Base-by-base conservation (phyloP, 37 sponge, comb jelly and placozoan species). In the Cliona cf. orientalis region DNA sequence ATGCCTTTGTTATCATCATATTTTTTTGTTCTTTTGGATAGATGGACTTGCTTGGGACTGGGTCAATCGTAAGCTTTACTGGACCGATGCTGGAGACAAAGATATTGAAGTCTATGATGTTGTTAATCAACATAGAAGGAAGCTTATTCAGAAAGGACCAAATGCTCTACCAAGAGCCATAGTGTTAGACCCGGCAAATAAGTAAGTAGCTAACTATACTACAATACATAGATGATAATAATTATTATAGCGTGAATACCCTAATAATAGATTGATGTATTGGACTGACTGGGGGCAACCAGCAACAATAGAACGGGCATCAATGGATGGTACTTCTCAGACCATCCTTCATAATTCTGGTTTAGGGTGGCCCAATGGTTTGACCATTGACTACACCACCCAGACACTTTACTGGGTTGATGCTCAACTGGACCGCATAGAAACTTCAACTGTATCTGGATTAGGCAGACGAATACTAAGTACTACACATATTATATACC, bases 21-120 rank as follows among this genome's bases (percentile, higher is more conserved):
- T n/a, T n/a, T n/a, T n/a, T n/a, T n/a, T n/a, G n/a, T n/a, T n/a
- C n/a, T n/a, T n/a, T n/a, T n/a, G n/a, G n/a, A n/a, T n/a, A 72
- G 89, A 61, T 23, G 89, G 78, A 3, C 19, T 92, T 29, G 89
- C 86, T 37, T 57, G 83, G 86, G 93, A 92, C 46, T 92, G 93
- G 93, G 14, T 88, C 1, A 84, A 74, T 14, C 38, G 31, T 49
- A 87, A 84, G 66, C 81, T 95, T 25, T 95, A 91, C 59, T 95
- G 89, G 89, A 66, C 84, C 2, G 88, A 90, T 42, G 66, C 37
- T 0, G 79, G 53, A 2, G 40, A 34, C n/a, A 46, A 59, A 0
- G 46, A 44, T 38, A 61, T 82, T 33, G 73, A 61, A 46, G 82
- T 82, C 0, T 42, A 62, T 34, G 82, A 82, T 40, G 31, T 39